Evolutionary conservation across 2,888 invertebrate genomes (phyloP).

Genomic region (Hemistola chrysoprasaria): DNA sequence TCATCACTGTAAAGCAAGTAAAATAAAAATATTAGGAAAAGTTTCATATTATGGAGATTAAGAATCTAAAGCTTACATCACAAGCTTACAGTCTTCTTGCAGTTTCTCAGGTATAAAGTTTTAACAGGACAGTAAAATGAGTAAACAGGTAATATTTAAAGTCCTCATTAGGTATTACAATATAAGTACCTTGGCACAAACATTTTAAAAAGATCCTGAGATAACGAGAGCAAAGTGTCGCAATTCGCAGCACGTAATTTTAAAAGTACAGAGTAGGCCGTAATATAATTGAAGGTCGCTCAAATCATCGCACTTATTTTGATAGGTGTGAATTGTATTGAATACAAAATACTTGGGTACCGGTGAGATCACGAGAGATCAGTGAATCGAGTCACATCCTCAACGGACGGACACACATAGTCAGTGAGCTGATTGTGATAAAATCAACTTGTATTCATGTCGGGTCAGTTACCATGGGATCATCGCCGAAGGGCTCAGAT

Average conservation of each 20-base stretch:
- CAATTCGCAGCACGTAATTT: constrained; percentile 5
- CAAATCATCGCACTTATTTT: constrained; percentile 17
- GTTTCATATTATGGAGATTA: too few species aligned
- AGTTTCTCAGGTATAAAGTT: too few species aligned
- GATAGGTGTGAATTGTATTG: constrained; percentile 13
- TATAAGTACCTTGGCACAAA: too few species aligned
- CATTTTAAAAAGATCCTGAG: neutral
- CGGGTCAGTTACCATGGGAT: constrained; percentile 11
- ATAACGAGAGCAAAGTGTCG: constrained; percentile 13
- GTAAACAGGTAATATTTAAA: too few species aligned
- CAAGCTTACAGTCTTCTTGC: too few species aligned
- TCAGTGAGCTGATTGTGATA: constrained; percentile 16
- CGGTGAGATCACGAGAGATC: constrained; percentile 28
- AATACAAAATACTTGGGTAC: constrained; percentile 22
- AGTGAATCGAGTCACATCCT: constrained; percentile 25
- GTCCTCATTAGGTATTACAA: too few species aligned
- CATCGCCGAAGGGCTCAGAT: constrained; percentile 10
- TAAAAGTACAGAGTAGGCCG: constrained; percentile 1
- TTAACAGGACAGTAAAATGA: too few species aligned
- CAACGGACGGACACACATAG: constrained; percentile 6
- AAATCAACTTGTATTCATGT: constrained; percentile 23
- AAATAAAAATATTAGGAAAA: neutral
- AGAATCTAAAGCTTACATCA: too few species aligned
- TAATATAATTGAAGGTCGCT: constrained; percentile 25
- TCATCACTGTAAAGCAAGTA: constrained; percentile 47